Base-by-base conservation (phyloP, 2,113 vertebrate genomes). In the Hippocampus mohnikei region DNA sequence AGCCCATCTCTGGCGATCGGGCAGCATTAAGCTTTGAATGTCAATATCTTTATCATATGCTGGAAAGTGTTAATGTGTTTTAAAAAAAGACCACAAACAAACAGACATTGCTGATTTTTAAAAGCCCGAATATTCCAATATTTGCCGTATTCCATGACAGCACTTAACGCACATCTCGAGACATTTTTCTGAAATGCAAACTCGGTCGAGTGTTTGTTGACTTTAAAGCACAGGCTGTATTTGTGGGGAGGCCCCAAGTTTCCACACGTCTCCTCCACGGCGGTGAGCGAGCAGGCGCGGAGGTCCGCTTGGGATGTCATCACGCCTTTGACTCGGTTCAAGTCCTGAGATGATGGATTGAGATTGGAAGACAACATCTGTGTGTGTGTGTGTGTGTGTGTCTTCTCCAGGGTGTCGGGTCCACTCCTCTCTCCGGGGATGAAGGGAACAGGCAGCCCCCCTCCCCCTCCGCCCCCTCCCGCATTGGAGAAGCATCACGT, bases 401-500 rank as follows among this genome's bases (percentile, higher is more conserved):
- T 79, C 2, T 87, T 27, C 74, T 84, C 75, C 87, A 98, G 96
- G 85, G 86, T 95, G 80, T 91, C 92, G 5, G 89, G 92, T n/a
- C 86, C 93, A 75, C 88, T 95, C 70, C 87, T 96, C 72, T 91
- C 94, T 37, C 93, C 95, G 2, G 91, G 95, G 77, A 85, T 96
- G 91, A 97, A 97, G 86, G 92, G 90, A 8, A 79, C 94, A 2
- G 91, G 91, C 52, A 91, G 94, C 29, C 93, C 95, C 41, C 92
- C 94, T 42, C 92, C 94, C 27, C 91, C 94, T 44, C 90, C 58
- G 6, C 92, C 95, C 46, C 92, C 94, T 52, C 91, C 94, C 40
- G 90, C 90, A 3, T 67, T 94, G 88, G 94, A 94, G 84, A 95
- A 95, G 80, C 94, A 95, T 83, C 91, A 94, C 7, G 92, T 93